Evolutionary conservation across 2,113 vertebrate genomes (phyloP).

Genomic region (Hirundichthys speculiger): DNA sequence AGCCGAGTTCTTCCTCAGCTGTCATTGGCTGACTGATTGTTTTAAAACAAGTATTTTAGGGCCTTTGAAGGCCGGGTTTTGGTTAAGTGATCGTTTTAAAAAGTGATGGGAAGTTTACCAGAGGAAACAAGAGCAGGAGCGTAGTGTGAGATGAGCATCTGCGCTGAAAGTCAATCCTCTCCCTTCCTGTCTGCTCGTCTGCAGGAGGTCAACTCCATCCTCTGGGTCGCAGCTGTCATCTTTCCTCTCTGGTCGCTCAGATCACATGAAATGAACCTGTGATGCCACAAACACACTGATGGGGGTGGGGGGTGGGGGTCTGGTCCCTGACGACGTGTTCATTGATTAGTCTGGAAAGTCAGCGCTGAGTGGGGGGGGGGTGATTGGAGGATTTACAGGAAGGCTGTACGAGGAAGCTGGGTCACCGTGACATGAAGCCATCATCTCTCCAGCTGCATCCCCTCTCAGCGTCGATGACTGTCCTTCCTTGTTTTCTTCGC

Average conservation of each 20-base stretch:
- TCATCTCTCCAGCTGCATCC: constrained; percentile 19
- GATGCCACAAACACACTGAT: constrained; percentile 29
- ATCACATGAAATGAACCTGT: constrained; percentile 48
- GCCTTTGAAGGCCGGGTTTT: background rate
- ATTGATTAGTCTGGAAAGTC: constrained; percentile 70
- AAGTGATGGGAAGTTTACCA: background rate
- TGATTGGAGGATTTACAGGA: constrained; percentile 5
- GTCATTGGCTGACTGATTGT: too few species aligned
- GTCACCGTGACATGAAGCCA: background rate
- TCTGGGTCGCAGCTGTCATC: constrained; percentile 60
- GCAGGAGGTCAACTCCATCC: constrained; percentile 55
- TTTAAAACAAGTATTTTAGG: too few species aligned
- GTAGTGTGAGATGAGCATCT: constrained; percentile 46
- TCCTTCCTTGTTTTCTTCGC: too few species aligned
- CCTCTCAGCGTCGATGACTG: background rate
- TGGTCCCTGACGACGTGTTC: constrained; percentile 41
- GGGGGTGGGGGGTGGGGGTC: constrained; percentile 7
- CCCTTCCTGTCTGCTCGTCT: constrained; percentile 22
- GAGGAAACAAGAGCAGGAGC: background rate
- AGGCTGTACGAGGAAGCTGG: constrained; percentile 28
- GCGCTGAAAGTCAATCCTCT: constrained; percentile 54
- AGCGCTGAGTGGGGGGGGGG: constrained; percentile 16
- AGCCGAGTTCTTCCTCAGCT: too few species aligned
- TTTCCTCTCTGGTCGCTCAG: constrained; percentile 44
- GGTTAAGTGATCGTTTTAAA: background rate